phyloP scores from a whole-genome alignment of 35 echinoderm and acorn worm species.

The Acanthaster planci region DNA sequence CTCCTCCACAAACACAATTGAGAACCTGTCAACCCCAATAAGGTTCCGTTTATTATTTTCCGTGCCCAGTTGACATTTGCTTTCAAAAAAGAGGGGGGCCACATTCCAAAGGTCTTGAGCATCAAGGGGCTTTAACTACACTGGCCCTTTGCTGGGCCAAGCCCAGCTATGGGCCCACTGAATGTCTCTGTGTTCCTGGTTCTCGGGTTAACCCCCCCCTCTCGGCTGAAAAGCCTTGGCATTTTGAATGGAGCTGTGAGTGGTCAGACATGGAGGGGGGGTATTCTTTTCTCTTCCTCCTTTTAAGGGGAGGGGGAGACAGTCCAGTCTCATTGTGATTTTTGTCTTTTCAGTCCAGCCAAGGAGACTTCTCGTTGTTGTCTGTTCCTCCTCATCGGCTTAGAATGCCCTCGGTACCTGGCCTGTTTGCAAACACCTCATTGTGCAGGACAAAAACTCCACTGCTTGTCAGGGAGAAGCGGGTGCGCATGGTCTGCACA shows the following conservation, averaged over 20 bases:
- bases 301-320: neutral
- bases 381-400: conserved; percentile 2
- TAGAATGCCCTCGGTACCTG: neutral
- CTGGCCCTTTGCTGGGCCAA: conserved; percentile 3
- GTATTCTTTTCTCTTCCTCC: too few relatives aligned
- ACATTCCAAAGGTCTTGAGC: neutral
- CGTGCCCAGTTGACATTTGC: neutral
- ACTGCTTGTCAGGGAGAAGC: neutral
- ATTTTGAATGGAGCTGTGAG: neutral
- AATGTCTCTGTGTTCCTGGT: neutral
- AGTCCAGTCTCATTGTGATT: neutral
- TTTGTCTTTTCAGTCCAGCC: neutral
- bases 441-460: neutral
- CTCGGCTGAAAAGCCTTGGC: conserved; percentile 14
- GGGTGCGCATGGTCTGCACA: neutral
- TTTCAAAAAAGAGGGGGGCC: neutral
- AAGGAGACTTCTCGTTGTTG: conserved; percentile 5
- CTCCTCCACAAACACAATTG: neutral
- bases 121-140: conserved; percentile 12
- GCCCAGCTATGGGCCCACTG: neutral
- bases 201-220: neutral
- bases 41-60: neutral
- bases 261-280: neutral
- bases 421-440: conserved; percentile 27
- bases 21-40: conserved; percentile 13